Conservation (phyloP, 2,797 vertebrate genomes). For the Rhyacichthys aspro region DNA sequence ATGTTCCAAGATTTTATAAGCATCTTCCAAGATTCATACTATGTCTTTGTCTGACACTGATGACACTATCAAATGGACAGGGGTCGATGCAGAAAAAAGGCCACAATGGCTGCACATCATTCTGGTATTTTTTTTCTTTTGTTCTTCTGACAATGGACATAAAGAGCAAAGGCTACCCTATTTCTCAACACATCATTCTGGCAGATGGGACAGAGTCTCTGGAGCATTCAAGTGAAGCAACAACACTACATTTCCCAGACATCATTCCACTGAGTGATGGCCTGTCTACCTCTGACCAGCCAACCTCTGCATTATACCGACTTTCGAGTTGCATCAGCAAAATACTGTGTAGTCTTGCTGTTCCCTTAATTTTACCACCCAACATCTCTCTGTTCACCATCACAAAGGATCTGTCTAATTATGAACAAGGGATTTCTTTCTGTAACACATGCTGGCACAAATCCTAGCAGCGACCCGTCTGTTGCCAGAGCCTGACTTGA, state of each 20-base stretch:
- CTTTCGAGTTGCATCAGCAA: slow-evolving; percentile 7
- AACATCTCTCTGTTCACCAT: too few relatives aligned
- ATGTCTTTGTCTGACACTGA: slow-evolving; percentile 22
- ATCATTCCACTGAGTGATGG: slow-evolving; percentile 45
- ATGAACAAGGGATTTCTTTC: slow-evolving; percentile 22
- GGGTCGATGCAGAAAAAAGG: slow-evolving; percentile 12
- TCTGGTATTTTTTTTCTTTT: slow-evolving; percentile 31
- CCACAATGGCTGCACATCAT: slow-evolving; percentile 31
- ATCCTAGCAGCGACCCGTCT: slow-evolving; percentile 20
- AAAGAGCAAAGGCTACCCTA: slow-evolving; percentile 49
- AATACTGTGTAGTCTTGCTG: not conserved
- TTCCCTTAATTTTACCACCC: not conserved
- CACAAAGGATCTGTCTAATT: slow-evolving; percentile 1
- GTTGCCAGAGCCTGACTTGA: slow-evolving; percentile 36
- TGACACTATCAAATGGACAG: slow-evolving; percentile 17
- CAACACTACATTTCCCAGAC: slow-evolving; percentile 53
- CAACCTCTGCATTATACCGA: slow-evolving; percentile 44
- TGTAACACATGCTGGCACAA: slow-evolving; percentile 28
- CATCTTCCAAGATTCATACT: too few relatives aligned
- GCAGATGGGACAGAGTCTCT: slow-evolving; percentile 46
- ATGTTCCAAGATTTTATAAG: not conserved
- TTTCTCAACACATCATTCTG: slow-evolving; percentile 50
- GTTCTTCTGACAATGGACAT: slow-evolving; percentile 36
- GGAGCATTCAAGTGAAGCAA: slow-evolving; percentile 64
- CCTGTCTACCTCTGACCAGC: slow-evolving; percentile 33